Conservation (phyloP, 2,797 vertebrate species). For the Platyrinchus mystaceus region DNA sequence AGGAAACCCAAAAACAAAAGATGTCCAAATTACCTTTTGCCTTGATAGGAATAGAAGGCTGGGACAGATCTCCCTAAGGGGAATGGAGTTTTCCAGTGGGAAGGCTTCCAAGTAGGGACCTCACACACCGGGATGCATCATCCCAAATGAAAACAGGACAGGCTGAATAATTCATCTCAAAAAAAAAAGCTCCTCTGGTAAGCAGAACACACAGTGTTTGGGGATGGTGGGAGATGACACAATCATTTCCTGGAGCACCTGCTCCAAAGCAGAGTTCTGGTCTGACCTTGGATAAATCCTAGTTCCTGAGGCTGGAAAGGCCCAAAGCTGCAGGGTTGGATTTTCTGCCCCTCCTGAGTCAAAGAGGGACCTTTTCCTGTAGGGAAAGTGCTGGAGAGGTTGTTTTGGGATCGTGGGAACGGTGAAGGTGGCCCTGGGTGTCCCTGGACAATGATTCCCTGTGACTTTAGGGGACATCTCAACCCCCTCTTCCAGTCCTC, state of each 20-base stretch:
- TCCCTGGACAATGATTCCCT: not conserved
- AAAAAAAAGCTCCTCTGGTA: not conserved
- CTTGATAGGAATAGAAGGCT: not conserved
- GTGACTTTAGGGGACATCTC: not conserved
- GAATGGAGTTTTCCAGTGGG: not conserved
- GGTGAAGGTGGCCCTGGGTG: not conserved
- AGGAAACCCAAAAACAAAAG: not conserved
- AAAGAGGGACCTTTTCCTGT: not conserved
- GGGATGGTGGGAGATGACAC: not conserved
- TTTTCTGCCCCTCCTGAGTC: accelerated
- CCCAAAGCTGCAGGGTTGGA: not conserved
- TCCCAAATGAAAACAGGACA: not conserved
- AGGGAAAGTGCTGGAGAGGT: not conserved
- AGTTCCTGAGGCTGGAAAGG: not conserved
- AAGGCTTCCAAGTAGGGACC: not conserved
- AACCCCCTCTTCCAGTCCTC: too few relatives aligned
- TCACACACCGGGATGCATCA: not conserved
- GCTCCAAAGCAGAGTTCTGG: not conserved
- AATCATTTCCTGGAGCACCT: not conserved
- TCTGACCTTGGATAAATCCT: not conserved
- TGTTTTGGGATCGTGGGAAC: not conserved
- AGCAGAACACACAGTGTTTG: accelerated
- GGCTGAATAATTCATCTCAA: too few relatives aligned
- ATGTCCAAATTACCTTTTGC: not conserved
- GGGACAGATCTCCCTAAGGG: not conserved